Conservation (phyloP, 2,113 vertebrate species). For the Neogale vison region DNA sequence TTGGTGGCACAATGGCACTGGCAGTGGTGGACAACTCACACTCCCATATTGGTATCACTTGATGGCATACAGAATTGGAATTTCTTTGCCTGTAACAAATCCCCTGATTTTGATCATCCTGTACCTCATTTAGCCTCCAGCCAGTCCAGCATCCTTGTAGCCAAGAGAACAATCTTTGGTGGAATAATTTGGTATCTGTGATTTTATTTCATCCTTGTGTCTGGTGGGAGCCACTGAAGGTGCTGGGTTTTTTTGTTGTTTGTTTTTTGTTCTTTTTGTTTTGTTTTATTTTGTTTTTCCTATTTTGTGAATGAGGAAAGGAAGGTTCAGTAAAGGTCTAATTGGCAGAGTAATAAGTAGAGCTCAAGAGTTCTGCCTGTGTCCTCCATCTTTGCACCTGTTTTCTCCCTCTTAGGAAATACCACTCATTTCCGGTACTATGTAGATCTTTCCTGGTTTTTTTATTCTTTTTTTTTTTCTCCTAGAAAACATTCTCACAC, state of each 20-base stretch:
- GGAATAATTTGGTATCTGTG: neutral
- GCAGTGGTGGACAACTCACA: neutral
- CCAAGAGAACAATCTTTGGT: neutral
- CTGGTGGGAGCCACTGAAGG: neutral
- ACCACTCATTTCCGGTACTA: neutral
- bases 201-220: neutral
- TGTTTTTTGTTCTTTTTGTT: neutral
- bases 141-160: neutral
- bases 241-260: neutral
- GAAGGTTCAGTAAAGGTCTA: neutral
- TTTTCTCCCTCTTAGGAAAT: neutral
- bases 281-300: neutral
- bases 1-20: neutral
- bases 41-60: neutral
- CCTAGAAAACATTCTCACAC: neutral
- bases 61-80: neutral
- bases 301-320: neutral
- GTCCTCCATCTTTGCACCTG: neutral
- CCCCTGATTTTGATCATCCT: neutral
- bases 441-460: neutral
- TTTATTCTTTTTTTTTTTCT: neutral
- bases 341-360: neutral
- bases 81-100: neutral
- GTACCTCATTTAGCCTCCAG: neutral
- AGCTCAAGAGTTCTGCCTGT: neutral